phyloP scores from a whole-genome alignment of 2,113 vertebrate species.

The Ellobius talpinus region DNA sequence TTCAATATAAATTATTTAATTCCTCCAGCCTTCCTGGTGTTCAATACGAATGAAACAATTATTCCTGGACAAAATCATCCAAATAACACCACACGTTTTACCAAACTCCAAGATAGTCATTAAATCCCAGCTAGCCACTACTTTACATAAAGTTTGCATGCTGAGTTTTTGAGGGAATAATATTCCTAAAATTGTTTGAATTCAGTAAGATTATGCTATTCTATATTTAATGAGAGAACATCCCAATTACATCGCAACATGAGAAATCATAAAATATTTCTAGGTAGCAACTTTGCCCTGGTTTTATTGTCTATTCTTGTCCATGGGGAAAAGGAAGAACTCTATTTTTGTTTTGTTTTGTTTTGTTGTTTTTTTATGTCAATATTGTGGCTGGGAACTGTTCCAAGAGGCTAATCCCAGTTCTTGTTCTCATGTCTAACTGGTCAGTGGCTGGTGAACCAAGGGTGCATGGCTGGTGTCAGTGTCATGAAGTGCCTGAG shows the following conservation, averaged over 20 bases:
- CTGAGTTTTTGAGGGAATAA: conserved; percentile 75
- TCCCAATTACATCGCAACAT: conserved; percentile 67
- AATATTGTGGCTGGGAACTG: neutral
- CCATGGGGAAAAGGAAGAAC: neutral
- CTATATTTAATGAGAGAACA: conserved; percentile 78
- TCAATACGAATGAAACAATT: conserved; percentile 83
- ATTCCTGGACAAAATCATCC: conserved; percentile 78
- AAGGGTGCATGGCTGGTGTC: neutral
- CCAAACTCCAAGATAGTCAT: conserved; percentile 69
- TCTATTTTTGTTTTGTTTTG: neutral
- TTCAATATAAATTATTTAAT: conserved; percentile 82
- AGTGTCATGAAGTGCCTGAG: neutral
- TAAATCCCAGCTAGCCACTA: conserved; percentile 75
- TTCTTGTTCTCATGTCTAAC: neutral
- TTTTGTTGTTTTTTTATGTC: neutral
- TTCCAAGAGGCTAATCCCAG: neutral
- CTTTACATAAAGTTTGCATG: conserved; percentile 78
- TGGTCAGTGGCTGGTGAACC: neutral
- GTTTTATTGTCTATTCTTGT: conserved; percentile 65
- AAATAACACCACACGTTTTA: conserved; percentile 75
- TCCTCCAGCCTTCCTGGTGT: conserved; percentile 74
- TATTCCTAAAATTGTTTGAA: conserved; percentile 75
- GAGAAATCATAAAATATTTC: conserved; percentile 70
- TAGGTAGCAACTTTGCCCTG: conserved; percentile 61
- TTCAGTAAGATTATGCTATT: conserved; percentile 70